Base-by-base conservation (phyloP, 2,797 vertebrate species). In the Notolepis coatsorum region DNA sequence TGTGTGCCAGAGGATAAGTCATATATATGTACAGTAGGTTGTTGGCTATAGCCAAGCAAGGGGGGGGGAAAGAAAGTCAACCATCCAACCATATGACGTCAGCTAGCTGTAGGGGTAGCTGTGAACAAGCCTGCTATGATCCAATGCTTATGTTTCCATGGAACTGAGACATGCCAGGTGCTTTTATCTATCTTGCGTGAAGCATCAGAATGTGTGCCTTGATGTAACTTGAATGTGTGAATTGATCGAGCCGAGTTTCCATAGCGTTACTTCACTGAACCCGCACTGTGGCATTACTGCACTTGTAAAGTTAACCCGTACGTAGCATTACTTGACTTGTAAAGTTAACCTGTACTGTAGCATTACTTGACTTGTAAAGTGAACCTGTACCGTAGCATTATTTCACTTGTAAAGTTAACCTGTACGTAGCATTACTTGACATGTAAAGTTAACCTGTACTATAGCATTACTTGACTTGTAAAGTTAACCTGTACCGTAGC, bases 171-270 rank as follows among this genome's bases (percentile, higher is more conserved):
- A 42, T 47, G 59, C 49, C 17, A 2, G 30, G 17, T 50, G n/a
- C 52, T 63, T 64, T 9, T 49, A 2, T 39, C 24, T 33, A 27
- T 65, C 66, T 4, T 33, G 21, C 60, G 54, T 54, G 18, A 72
- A 53, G 48, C 31, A 33, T 33, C n/a, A 45, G 31, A 61, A 35
- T 54, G 2, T 51, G 18, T 35, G 23, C 43, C 37, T 54, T 66
- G 60, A 75, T 65, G 64, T 66, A n/a, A n/a, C n/a, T n/a, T 61
- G 75, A 52, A 68, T 53, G 49, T 65, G 20, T 63, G 20, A 42
- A 57, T 20, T 66, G 57, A 67, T 72, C 71, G 47, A 18, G 20
- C 45, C 37, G 30, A 51, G 56, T 79, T 80, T 81, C 65, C 71
- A 68, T 50, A 27, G 24, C 35, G 25, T 47, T 60, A 3, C 47